Base-by-base conservation (phyloP, 2,113 vertebrate species). In the Orientallactaga bullata region DNA sequence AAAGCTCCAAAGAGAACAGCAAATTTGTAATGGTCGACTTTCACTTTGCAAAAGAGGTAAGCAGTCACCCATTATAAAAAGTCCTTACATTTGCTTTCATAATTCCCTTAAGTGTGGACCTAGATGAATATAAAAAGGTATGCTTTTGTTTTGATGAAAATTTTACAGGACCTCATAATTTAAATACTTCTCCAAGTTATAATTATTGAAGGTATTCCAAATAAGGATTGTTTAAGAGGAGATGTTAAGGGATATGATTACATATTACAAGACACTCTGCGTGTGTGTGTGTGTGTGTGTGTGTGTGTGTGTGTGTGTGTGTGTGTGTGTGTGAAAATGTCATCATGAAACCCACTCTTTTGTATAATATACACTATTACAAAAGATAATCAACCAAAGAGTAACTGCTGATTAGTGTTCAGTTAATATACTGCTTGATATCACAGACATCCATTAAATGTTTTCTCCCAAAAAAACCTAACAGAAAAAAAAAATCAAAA, bases 401-500 rank as follows among this genome's bases (percentile, higher is more conserved):
- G 68, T 42, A 73, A 23, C 76, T 71, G 7, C 30, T 80, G 84
- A 58, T 12, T 51, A 69, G 9, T 35, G 69, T 37, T 88, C 32
- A 77, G 55, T 92, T 82, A 85, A 32, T 72, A 63, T 74, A 74
- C 24, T 76, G 89, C 21, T 92, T 63, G 85, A 68, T 72, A 92
- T 84, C 5, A 91, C 7, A 93, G 79, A 78, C 42, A 91, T 37
- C 32, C 39, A 90, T 55, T 87, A 55, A 72, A 73, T 55, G 21
- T 80, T 65, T 83, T 66, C 51, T 88, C 37, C 42, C 61, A 58
- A 74, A 65, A 77, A 87, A 47, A 90, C 24, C 55, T 80, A 23
- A 90, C 95, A 68, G 2, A 76, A 78, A 85, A 24, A 89, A 93
- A 84, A 83, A 74, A 87, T 93, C 60, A 61, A 55, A 92, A 77